Percentiles rank a stretch among this genome's conserved stretches.
Conservation (phyloP, 2,797 vertebrate genomes). For the Sphaeramia orbicularis region DNA sequence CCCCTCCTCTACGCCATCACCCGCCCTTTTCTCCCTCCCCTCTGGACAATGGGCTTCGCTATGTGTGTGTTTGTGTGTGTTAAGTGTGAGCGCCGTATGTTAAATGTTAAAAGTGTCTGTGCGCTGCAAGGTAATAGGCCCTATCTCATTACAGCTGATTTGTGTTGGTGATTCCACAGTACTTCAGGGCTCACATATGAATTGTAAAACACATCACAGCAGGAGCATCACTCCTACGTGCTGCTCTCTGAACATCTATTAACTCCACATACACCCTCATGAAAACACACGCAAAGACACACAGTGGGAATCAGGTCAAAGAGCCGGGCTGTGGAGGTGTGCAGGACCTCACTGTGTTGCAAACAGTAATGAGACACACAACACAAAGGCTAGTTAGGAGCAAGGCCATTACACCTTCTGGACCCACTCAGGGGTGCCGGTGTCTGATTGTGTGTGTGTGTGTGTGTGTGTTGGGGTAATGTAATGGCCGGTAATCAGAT, state of each 20-base stretch:
- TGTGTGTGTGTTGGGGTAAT: conserved; percentile 2
- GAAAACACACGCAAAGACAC: not conserved
- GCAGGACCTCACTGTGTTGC: conserved; percentile 30
- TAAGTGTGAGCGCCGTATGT: conserved; percentile 15
- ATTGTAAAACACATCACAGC: conserved; percentile 41
- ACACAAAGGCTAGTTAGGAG: conserved; percentile 25
- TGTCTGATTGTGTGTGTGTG: conserved; percentile 12
- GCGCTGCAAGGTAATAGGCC: conserved; percentile 17
- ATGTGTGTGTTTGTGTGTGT: conserved; percentile 30
- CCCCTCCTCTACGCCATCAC: conserved; percentile 62
- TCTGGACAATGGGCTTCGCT: conserved; percentile 81
- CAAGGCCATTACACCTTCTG: conserved; percentile 12
- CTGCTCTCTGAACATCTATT: conserved; percentile 31
- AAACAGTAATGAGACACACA: conserved; percentile 43
- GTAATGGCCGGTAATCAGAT: conserved; percentile 46
- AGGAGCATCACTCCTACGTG: conserved; percentile 38
- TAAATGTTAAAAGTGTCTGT: conserved; percentile 39
- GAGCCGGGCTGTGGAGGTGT: conserved; percentile 42
- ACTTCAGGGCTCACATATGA: conserved; percentile 26
- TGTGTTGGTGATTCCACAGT: conserved; percentile 34
- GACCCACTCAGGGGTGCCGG: conserved; percentile 8
- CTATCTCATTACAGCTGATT: conserved; percentile 47
- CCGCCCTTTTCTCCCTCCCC: conserved; percentile 39
- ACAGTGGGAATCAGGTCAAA: conserved; percentile 36
- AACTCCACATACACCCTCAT: conserved; percentile 19